Percentiles rank a stretch among this genome's conserved stretches.
Conservation (phyloP, 2,888 invertebrate genomes). For the Drosophila neotestacea region DNA sequence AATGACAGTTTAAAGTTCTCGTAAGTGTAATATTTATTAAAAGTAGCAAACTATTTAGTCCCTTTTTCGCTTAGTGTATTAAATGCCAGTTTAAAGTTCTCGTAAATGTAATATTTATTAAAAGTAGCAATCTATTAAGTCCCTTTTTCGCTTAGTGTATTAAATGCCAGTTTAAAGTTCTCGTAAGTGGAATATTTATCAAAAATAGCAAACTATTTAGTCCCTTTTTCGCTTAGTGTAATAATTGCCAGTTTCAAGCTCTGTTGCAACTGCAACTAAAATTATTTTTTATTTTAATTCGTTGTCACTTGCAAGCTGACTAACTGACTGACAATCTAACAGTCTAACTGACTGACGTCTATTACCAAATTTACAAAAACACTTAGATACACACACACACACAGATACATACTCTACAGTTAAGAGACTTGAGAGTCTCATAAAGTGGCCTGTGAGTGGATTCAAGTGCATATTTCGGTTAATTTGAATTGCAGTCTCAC, state of each 20-base stretch:
- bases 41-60: too few species aligned
- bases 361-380: conserved; percentile 59
- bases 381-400: conserved; percentile 12
- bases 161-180: too few species aligned
- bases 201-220: not conserved
- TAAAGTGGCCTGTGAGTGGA: conserved; percentile 34
- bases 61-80: too few species aligned
- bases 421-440: conserved; percentile 10
- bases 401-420: not conserved
- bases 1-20: too few species aligned
- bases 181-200: not conserved
- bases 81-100: too few species aligned
- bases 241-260: conserved; percentile 33
- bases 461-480: conserved; percentile 63
- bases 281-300: conserved; percentile 53
- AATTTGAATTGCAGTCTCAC: conserved; percentile 56
- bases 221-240: conserved; percentile 42
- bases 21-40: too few species aligned
- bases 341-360: conserved; percentile 50
- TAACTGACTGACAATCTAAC: conserved; percentile 53
- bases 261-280: conserved; percentile 68
- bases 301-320: conserved; percentile 59
- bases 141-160: too few species aligned
- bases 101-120: too few species aligned
- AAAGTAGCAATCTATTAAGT: too few species aligned